A percentile compares a stretch with the other conserved stretches of the same genome.
Conservation (phyloP, 2,888 invertebrate species). For the Mythimna vitellina region DNA sequence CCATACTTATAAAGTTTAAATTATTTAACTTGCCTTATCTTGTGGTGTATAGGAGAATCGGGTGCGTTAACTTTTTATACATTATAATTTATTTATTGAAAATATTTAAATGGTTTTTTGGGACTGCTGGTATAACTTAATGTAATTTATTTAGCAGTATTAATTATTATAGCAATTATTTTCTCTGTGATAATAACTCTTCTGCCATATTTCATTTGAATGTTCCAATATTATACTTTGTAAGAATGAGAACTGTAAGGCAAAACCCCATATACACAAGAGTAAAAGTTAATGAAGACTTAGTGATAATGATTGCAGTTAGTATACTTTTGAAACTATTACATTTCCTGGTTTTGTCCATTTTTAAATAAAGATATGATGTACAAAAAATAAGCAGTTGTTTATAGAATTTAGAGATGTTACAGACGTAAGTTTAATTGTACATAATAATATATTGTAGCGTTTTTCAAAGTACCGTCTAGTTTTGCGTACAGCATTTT, state of each 20-base stretch:
- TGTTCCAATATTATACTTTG: constrained; percentile 37
- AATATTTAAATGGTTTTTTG: constrained; percentile 55
- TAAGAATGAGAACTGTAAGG: constrained; percentile 41
- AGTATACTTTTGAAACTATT: constrained; percentile 25
- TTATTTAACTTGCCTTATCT: constrained; percentile 55
- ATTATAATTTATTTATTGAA: constrained; percentile 46
- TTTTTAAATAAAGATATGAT: constrained; percentile 40
- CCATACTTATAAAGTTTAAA: constrained; percentile 45
- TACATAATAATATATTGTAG: constrained; percentile 22
- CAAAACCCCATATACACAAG: constrained; percentile 47
- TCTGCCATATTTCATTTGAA: constrained; percentile 71
- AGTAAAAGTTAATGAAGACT: constrained; percentile 14
- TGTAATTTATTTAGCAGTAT: constrained; percentile 71
- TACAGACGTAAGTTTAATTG: constrained; percentile 31
- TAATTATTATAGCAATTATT: constrained; percentile 65
- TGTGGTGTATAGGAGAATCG: constrained; percentile 36
- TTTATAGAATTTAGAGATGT: constrained; percentile 46
- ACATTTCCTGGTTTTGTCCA: constrained; percentile 27
- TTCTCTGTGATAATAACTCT: constrained; percentile 80
- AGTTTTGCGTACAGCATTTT: constrained; percentile 20
- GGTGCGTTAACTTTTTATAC: constrained; percentile 33
- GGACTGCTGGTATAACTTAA: constrained; percentile 64
- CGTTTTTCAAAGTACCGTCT: constrained; percentile 22
- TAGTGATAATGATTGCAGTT: constrained; percentile 36
- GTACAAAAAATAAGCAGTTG: constrained; percentile 57